Percentiles rank a stretch among this genome's conserved stretches.
Evolutionary conservation across 2,888 invertebrate genomes (phyloP).

Genomic region (Coleophora deauratella): DNA sequence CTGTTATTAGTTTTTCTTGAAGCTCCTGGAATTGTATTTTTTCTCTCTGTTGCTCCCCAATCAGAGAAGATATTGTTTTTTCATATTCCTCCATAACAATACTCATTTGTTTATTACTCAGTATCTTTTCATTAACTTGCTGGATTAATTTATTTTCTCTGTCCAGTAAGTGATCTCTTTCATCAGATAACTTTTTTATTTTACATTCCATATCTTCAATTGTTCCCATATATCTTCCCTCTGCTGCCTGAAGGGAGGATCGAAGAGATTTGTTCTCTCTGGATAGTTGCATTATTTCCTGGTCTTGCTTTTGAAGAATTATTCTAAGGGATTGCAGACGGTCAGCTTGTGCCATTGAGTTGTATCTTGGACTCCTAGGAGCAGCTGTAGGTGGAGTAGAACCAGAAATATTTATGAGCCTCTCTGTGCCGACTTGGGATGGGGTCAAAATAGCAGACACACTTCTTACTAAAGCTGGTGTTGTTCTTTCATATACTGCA

Average conservation of each 20-base stretch:
- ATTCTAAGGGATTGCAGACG: conserved; percentile 46
- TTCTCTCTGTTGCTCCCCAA: conserved; percentile 81
- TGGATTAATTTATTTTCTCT: conserved; percentile 46
- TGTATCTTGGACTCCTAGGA: conserved; percentile 45
- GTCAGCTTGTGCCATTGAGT: conserved; percentile 34
- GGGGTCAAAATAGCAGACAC: conserved; percentile 59
- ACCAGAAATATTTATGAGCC: conserved; percentile 53
- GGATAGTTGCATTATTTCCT: conserved; percentile 46
- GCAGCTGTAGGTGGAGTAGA: conserved; percentile 54
- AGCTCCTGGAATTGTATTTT: conserved; percentile 65
- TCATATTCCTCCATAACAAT: conserved; percentile 85
- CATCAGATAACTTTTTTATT: conserved; percentile 48
- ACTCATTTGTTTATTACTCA: conserved; percentile 71
- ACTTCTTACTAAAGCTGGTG: conserved; percentile 55
- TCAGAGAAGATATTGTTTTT: conserved; percentile 82
- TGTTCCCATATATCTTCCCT: conserved; percentile 38
- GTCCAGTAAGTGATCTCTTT: conserved; percentile 38
- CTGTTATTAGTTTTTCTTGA: conserved; percentile 60
- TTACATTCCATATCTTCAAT: conserved; percentile 44
- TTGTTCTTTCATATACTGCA: conserved; percentile 25
- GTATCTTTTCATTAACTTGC: conserved; percentile 47
- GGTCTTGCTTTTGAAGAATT: conserved; percentile 58
- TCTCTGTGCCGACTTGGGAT: conserved; percentile 52
- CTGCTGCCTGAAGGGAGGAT: conserved; percentile 43
- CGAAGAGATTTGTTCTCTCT: conserved; percentile 56